These are phyloP conservation scores for Melinaea marsaeus DNA, from an alignment of 2,888 invertebrate genomes.

Conservation along the genomic window DNA sequence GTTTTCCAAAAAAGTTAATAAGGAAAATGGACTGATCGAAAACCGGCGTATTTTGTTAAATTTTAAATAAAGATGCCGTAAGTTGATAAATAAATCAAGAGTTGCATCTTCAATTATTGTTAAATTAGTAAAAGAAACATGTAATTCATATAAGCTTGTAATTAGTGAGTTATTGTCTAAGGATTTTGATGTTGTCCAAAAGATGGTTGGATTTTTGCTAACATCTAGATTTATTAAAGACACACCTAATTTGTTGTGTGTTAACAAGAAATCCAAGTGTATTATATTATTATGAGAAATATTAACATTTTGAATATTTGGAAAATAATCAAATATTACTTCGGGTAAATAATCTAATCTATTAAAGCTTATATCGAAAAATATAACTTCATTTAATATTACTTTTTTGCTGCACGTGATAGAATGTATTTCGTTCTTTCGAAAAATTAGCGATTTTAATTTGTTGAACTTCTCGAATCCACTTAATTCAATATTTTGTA, in stretches of 20 bases:
- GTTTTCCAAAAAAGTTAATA: constrained; percentile 84
- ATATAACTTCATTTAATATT: constrained; percentile 53
- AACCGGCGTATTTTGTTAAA: constrained; percentile 87
- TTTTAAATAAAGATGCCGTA: constrained; percentile 86
- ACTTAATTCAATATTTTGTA: constrained; percentile 84
- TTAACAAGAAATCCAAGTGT: constrained; percentile 58
- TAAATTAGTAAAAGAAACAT: constrained; percentile 65
- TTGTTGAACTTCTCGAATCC: constrained; percentile 61
- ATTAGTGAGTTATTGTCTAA: constrained; percentile 58
- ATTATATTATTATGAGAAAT: constrained; percentile 66
- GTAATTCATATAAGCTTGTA: constrained; percentile 65
- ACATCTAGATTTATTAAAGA: constrained; percentile 65
- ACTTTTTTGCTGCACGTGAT: constrained; percentile 60
- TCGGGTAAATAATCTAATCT: constrained; percentile 56
- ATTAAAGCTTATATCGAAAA: constrained; percentile 66
- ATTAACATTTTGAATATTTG: constrained; percentile 66
- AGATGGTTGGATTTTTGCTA: constrained; percentile 62
- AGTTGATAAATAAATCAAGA: constrained; percentile 85
- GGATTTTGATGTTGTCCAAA: constrained; percentile 53
- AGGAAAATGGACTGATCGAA: constrained; percentile 89
- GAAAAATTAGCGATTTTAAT: constrained; percentile 60
- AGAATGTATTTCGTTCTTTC: constrained; percentile 66
- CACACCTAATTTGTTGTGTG: constrained; percentile 49
- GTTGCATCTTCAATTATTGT: constrained; percentile 80
- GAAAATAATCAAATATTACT: constrained; percentile 62